Conservation (phyloP, 2,797 vertebrate species). For the Adelosebastes latens region DNA sequence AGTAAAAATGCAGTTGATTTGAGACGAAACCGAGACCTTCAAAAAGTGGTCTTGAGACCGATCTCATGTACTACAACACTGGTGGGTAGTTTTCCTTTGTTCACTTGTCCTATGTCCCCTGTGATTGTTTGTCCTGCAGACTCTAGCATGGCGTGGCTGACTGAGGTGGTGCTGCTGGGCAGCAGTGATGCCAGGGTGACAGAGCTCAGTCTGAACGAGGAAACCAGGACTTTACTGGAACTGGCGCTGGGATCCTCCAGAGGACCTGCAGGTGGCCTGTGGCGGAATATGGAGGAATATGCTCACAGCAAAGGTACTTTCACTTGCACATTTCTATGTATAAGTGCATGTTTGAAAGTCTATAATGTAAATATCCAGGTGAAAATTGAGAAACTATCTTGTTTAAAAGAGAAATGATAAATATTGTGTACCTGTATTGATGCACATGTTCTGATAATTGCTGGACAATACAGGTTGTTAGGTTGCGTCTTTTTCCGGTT, state of each 20-base stretch:
- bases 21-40: too few species aligned
- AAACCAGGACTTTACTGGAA: conserved; percentile 80
- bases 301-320: conserved; percentile 79
- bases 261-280: conserved; percentile 78
- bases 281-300: conserved; percentile 86
- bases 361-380: conserved; percentile 1
- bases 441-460: not conserved
- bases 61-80: too few species aligned
- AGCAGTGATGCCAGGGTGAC: conserved; percentile 75
- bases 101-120: not conserved
- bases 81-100: not conserved
- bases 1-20: too few species aligned
- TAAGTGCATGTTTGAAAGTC: not conserved
- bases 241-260: conserved; percentile 81
- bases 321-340: not conserved
- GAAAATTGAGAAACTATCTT: not conserved
- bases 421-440: not conserved
- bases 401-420: not conserved
- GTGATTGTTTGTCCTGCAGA: conserved; percentile 60
- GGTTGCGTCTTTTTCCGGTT: not conserved
- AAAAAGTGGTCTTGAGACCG: too few species aligned
- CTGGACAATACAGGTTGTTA: not conserved
- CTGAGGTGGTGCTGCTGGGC: conserved; percentile 80
- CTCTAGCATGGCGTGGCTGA: conserved; percentile 79
- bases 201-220: conserved; percentile 79